phyloP scores from a whole-genome alignment of 2,888 invertebrate species.

The Emmelina monodactyla region DNA sequence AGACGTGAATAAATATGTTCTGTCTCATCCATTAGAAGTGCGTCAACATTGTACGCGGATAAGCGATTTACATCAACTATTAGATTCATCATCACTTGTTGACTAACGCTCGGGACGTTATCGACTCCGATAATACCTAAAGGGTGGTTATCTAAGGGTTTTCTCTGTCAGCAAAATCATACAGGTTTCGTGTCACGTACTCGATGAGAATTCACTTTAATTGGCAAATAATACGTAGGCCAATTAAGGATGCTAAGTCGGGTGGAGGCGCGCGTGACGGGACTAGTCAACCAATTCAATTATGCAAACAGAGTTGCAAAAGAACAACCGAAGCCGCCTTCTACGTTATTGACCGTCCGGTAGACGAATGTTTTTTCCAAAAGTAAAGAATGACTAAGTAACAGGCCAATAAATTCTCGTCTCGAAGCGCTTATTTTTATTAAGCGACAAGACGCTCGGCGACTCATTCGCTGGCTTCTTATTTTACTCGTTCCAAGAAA shows the following conservation, averaged over 20 bases:
- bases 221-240: conserved; percentile 67
- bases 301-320: conserved; percentile 57
- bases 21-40: conserved; percentile 23
- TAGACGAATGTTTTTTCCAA: not conserved
- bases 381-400: not conserved
- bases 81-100: conserved; percentile 17
- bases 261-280: conserved; percentile 58
- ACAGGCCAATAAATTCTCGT: not conserved
- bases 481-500: too few relatives aligned
- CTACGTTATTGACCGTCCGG: conserved; percentile 27
- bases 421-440: conserved; percentile 15
- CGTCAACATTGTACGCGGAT: conserved; percentile 23
- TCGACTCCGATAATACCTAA: conserved; percentile 28
- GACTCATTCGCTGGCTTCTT: too few relatives aligned
- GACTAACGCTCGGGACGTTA: conserved; percentile 28
- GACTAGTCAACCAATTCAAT: conserved; percentile 61
- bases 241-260: conserved; percentile 66
- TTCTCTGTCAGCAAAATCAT: conserved; percentile 30
- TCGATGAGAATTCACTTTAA: conserved; percentile 65
- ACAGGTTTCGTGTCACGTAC: conserved; percentile 60
- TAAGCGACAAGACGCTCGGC: not conserved
- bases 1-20: conserved; percentile 9
- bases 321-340: conserved; percentile 35
- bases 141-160: conserved; percentile 29
- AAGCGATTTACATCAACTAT: conserved; percentile 17